Percentiles rank a stretch among this genome's conserved stretches.
Conservation (phyloP, 2,113 vertebrate species). For the Himantopus leucocephalus region DNA sequence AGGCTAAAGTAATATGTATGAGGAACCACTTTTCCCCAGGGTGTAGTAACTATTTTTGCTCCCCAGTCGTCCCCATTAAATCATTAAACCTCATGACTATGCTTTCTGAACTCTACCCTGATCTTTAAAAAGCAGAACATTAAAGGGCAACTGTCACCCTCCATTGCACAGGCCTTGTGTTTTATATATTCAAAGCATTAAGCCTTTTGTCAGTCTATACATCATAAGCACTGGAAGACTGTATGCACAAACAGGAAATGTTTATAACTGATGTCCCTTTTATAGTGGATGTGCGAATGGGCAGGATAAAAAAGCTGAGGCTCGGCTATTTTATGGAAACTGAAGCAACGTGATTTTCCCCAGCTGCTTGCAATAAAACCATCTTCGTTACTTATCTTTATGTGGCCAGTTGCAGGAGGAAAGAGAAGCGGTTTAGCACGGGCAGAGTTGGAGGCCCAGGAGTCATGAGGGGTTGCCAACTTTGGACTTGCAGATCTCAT, state of each 20-base stretch:
- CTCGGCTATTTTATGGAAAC: conserved; percentile 62
- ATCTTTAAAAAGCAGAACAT: conserved; percentile 88
- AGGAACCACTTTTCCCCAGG: conserved; percentile 86
- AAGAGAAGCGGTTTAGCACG: background rate
- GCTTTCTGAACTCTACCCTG: conserved; percentile 91
- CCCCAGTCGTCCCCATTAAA: conserved; percentile 89
- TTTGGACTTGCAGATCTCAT: background rate
- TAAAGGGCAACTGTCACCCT: conserved; percentile 86
- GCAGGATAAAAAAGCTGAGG: conserved; percentile 61
- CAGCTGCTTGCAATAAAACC: conserved; percentile 65
- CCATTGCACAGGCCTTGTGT: conserved; percentile 78
- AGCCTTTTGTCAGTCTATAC: conserved; percentile 85
- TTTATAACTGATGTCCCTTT: conserved; percentile 68
- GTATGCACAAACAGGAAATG: conserved; percentile 65
- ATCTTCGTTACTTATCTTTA: conserved; percentile 65
- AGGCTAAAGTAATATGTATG: conserved; percentile 85
- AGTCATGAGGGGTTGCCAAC: background rate
- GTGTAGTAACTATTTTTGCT: conserved; percentile 87
- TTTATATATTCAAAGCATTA: conserved; percentile 86
- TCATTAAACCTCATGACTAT: conserved; percentile 88
- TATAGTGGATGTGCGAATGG: conserved; percentile 55
- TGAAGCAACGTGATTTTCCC: conserved; percentile 57
- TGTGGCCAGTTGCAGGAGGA: conserved; percentile 23
- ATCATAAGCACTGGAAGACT: conserved; percentile 72
- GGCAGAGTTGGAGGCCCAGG: background rate